Evolutionary conservation across 1,140 invertebrate species (phyloP).

Genomic region (Armadillidium nasatum): DNA sequence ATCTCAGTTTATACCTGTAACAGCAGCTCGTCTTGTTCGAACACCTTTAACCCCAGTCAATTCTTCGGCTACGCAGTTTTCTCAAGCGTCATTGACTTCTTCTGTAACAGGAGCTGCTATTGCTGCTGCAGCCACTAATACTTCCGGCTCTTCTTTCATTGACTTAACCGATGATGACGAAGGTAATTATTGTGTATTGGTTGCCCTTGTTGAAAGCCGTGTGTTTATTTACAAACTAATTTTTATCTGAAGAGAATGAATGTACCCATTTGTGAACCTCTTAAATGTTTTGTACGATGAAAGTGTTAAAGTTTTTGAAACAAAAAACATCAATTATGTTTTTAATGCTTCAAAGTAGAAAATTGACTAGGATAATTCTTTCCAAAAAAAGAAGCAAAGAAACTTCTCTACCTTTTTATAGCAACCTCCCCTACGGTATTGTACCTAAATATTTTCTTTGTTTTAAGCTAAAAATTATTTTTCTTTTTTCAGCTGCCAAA

Average conservation of each 20-base stretch:
- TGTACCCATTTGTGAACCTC: too few species aligned
- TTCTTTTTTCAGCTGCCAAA: background rate
- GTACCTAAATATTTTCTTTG: background rate
- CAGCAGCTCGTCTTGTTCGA: background rate
- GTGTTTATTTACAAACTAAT: background rate
- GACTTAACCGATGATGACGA: background rate
- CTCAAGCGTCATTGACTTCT: background rate
- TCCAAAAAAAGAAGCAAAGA: background rate
- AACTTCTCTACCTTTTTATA: background rate
- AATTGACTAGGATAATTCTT: too few species aligned
- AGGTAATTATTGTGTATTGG: background rate
- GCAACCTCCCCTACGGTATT: background rate
- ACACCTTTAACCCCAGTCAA: background rate
- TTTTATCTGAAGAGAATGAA: background rate
- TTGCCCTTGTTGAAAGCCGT: background rate
- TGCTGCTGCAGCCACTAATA: background rate
- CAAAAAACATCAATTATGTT: too few species aligned
- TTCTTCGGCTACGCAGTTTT: background rate
- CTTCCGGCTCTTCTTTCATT: background rate
- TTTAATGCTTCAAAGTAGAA: too few species aligned
- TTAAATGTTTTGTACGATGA: too few species aligned
- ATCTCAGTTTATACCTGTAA: background rate
- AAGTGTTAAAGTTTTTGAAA: too few species aligned
- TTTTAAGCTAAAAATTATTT: background rate
- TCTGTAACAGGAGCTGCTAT: background rate